Evolutionary conservation across 2,888 invertebrate genomes (phyloP).

Genomic region (Adineta ricciae): DNA sequence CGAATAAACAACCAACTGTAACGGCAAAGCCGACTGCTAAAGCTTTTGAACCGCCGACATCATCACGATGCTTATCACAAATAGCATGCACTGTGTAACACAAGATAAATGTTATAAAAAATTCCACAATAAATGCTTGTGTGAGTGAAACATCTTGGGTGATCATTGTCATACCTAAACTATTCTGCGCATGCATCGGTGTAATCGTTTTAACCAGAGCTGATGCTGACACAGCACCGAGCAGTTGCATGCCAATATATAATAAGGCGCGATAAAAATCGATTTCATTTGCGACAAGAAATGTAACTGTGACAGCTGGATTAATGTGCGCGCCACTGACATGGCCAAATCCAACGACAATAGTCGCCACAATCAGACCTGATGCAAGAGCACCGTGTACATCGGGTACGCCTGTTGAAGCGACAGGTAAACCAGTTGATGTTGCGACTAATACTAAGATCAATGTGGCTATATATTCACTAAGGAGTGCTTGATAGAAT

Average conservation of each 20-base stretch:
- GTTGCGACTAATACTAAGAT: constrained; percentile 23
- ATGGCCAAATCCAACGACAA: constrained; percentile 25
- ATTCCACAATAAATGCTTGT: constrained; percentile 25
- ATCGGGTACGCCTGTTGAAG: neutral
- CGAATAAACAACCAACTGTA: constrained; percentile 33
- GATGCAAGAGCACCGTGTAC: constrained; percentile 25
- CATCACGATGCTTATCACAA: constrained; percentile 37
- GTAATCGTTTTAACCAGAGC: neutral
- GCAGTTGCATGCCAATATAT: constrained; percentile 27
- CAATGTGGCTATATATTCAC: constrained; percentile 27
- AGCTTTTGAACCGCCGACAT: constrained; percentile 38
- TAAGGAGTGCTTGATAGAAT: constrained; percentile 33
- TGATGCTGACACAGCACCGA: constrained; percentile 24
- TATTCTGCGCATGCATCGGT: neutral
- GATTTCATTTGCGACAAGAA: constrained; percentile 24
- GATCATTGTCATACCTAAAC: constrained; percentile 26
- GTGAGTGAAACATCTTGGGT: neutral
- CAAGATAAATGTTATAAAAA: constrained; percentile 39
- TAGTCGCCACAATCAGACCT: constrained; percentile 23
- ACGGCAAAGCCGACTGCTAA: constrained; percentile 40
- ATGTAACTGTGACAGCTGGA: constrained; percentile 29
- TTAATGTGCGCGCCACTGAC: constrained; percentile 28
- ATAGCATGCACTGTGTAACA: constrained; percentile 40
- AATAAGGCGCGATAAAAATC: constrained; percentile 26
- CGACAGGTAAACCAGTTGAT: constrained; percentile 1